Percentiles rank a stretch among this genome's conserved stretches.
phyloP scores from a whole-genome alignment of 2,113 vertebrate genomes.

The Mola mola region DNA sequence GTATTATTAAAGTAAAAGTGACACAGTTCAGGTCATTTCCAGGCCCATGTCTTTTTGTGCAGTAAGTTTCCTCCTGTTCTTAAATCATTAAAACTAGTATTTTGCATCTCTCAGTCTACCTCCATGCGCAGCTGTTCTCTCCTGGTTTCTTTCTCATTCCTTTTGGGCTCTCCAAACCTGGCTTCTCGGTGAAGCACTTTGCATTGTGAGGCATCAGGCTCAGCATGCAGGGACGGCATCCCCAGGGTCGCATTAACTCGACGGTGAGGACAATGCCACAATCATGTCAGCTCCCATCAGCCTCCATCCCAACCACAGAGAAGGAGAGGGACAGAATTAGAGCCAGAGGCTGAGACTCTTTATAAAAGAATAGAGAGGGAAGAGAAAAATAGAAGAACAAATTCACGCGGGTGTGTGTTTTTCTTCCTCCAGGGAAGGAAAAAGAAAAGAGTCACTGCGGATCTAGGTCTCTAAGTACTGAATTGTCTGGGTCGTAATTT shows the following conservation, averaged over 20 bases:
- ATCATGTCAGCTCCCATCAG: slow-evolving; percentile 76
- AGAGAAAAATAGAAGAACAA: slow-evolving; percentile 57
- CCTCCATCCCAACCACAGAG: slow-evolving; percentile 56
- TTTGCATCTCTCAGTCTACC: slow-evolving; percentile 44
- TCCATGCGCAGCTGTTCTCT: slow-evolving; percentile 33
- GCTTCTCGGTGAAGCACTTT: slow-evolving; percentile 38
- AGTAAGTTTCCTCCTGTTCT: slow-evolving; percentile 5
- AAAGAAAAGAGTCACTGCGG: slow-evolving; percentile 57
- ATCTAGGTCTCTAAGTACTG: slow-evolving; percentile 60
- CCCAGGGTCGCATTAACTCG: slow-evolving; percentile 72
- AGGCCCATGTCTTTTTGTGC: slow-evolving; percentile 13
- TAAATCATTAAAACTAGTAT: slow-evolving; percentile 28
- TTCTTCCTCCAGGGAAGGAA: slow-evolving; percentile 49
- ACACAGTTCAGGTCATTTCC: slow-evolving; percentile 21
- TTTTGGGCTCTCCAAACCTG: slow-evolving; percentile 10
- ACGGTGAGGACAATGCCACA: slow-evolving; percentile 72
- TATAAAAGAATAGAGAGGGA: slow-evolving; percentile 65
- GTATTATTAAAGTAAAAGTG: too few species aligned
- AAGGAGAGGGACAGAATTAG: slow-evolving; percentile 15
- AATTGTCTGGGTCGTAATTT: slow-evolving; percentile 55
- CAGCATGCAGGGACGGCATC: slow-evolving; percentile 59
- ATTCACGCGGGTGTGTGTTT: slow-evolving; percentile 44
- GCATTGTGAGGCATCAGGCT: slow-evolving; percentile 59
- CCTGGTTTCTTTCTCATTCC: neutral
- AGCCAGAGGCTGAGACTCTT: slow-evolving; percentile 66